Base-by-base conservation (phyloP, 2,797 vertebrate species). In the Melanotaenia trifasciata region DNA sequence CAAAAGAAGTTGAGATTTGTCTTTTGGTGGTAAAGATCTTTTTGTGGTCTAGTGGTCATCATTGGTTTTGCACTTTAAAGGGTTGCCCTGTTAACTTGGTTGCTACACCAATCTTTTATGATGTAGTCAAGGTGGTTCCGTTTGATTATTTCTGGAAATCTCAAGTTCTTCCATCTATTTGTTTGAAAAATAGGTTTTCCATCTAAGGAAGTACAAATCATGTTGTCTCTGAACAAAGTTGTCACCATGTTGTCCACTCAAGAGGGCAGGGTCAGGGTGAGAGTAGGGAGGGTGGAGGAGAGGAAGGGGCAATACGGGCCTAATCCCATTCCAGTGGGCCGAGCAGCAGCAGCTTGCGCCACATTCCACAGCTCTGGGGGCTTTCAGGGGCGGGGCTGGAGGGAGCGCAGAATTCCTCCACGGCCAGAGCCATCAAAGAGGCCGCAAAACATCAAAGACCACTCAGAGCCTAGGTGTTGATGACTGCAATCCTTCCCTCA, bases 311-410 rank as follows among this genome's bases (percentile, higher is more conserved):
- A 67, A 32, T 70, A 38, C 70, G 68, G 70, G 74, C 70, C 85
- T 94, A 95, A 95, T 95, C 92, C 85, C 92, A 92, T 94, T 94
- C 93, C 93, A 89, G 89, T 61, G 59, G 91, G 85, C 89, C 72
- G n/a, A 50, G 47, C 67, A 90, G 92, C 86, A 50, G 47, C 67
- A 84, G 89, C 93, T 90, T 92, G 92, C 75, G 51, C 90, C 26
- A 51, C 94, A 95, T 95, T 95, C 95, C 95, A 90, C 90, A 93
- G 90, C 92, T 90, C 80, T 87, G 94, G 92, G 92, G 93, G 89
- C 90, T 92, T 94, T 95, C 81, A 70, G 90, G 86, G 74, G 57
- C 35, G 81, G 71, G 78, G 78, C 76, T 84, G 78, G 87, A 70
- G 47, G 47, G 85, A n/a, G 78, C 73, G 88, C 76, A 72, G 87